Percentiles rank a stretch among this genome's conserved stretches.
Evolutionary conservation across 2,797 vertebrate genomes (phyloP).

Genomic region (Trematomus bernacchii): DNA sequence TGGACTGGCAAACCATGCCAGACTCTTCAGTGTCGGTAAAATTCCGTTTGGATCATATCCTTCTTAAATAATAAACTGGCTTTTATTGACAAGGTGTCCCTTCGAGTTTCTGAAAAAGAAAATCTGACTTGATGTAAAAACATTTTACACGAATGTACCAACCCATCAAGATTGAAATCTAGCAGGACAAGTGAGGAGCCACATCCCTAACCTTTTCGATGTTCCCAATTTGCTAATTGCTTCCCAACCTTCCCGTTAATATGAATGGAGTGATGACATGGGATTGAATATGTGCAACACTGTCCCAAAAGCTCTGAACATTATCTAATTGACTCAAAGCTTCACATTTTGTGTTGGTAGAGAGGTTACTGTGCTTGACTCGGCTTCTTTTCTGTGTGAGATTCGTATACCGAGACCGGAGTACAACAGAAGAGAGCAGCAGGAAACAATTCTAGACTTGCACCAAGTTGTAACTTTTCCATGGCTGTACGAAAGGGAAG

Average conservation of each 20-base stretch:
- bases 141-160: not conserved
- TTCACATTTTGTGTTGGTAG: constrained; percentile 16
- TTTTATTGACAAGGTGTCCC: not conserved
- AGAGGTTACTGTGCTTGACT: not conserved
- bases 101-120: not conserved
- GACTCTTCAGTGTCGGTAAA: constrained; percentile 4
- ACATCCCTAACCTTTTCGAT: not conserved
- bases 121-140: not conserved
- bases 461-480: not conserved
- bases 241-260: constrained; percentile 11
- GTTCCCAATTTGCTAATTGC: constrained; percentile 36
- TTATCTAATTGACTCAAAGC: constrained; percentile 24
- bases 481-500: constrained; percentile 2
- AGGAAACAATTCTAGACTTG: not conserved
- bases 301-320: constrained; percentile 6
- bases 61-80: not conserved
- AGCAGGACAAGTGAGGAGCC: not conserved
- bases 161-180: not conserved
- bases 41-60: not conserved
- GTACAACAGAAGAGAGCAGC: constrained; percentile 4
- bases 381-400: constrained; percentile 13
- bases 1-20: constrained; percentile 29
- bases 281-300: constrained; percentile 6
- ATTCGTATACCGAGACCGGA: constrained; percentile 30
- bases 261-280: constrained; percentile 10